phyloP scores from a whole-genome alignment of 2,888 invertebrate species.

The Willowsia nigromaculata region DNA sequence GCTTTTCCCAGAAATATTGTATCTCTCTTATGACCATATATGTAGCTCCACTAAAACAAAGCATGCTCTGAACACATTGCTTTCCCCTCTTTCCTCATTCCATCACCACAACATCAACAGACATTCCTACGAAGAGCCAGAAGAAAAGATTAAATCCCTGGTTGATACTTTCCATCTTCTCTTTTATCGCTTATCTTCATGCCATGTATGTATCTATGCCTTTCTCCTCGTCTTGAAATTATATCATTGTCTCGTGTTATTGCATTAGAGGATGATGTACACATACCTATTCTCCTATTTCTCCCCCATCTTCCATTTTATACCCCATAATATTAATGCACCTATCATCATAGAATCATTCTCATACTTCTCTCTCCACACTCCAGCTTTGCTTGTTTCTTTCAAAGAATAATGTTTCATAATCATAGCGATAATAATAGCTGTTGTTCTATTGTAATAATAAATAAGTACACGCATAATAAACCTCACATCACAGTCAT shows the following conservation, averaged over 20 bases:
- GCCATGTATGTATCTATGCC: neutral
- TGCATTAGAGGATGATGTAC: neutral
- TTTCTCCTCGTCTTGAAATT: slow-evolving; percentile 50
- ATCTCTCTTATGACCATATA: too few relatives aligned
- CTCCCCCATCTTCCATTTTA: neutral
- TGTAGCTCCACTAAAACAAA: too few relatives aligned
- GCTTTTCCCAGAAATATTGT: too few relatives aligned
- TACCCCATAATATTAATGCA: neutral
- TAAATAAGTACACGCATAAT: slow-evolving; percentile 7
- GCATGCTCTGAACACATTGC: too few relatives aligned
- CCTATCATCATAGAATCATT: neutral
- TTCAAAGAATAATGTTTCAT: neutral
- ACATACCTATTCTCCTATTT: neutral
- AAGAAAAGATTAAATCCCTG: slow-evolving; percentile 73
- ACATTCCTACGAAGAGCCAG: neutral
- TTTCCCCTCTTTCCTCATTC: too few relatives aligned
- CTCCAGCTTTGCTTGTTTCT: neutral
- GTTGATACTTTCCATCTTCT: slow-evolving; percentile 62
- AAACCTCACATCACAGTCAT: neutral
- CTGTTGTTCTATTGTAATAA: neutral
- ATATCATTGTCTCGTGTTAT: slow-evolving; percentile 60
- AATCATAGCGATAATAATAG: neutral
- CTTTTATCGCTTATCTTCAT: neutral
- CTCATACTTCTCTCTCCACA: neutral
- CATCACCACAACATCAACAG: too few relatives aligned